phyloP scores from a whole-genome alignment of 1,140 invertebrate species.

The Coenobita brevimanus region DNA sequence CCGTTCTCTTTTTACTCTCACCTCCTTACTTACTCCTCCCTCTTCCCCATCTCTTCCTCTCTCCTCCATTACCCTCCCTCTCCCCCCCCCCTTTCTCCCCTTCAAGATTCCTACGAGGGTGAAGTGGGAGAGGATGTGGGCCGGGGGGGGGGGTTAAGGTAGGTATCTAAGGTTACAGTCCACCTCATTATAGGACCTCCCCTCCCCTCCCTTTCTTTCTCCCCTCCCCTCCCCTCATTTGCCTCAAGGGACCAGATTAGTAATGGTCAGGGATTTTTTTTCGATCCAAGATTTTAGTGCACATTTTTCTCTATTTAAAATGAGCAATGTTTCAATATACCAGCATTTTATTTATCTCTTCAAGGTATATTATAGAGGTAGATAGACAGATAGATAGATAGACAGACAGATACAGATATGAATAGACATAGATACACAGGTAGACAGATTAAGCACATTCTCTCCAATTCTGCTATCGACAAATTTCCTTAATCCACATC shows the following conservation, averaged over 20 bases:
- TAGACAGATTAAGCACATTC: too few species aligned
- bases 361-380: neutral
- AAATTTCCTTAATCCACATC: too few species aligned
- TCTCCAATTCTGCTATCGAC: too few species aligned
- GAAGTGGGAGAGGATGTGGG: neutral
- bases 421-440: too few species aligned
- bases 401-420: too few species aligned
- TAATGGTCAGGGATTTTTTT: constrained; percentile 17
- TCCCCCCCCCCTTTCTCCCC: too few species aligned
- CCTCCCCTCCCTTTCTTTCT: neutral
- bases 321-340: too few species aligned
- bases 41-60: neutral
- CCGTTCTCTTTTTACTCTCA: too few species aligned
- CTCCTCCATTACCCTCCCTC: neutral
- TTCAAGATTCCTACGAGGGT: too few species aligned
- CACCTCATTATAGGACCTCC: constrained; percentile 19
- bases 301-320: too few species aligned
- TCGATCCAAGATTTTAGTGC: too few species aligned
- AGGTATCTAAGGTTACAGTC: constrained; percentile 27
- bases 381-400: neutral
- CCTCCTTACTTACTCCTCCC: neutral
- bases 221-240: neutral
- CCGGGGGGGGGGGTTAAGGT: neutral
- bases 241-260: neutral
- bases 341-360: too few species aligned